Evolutionary conservation across 2,888 invertebrate species (phyloP).

Genomic region (Mystacides longicornis): DNA sequence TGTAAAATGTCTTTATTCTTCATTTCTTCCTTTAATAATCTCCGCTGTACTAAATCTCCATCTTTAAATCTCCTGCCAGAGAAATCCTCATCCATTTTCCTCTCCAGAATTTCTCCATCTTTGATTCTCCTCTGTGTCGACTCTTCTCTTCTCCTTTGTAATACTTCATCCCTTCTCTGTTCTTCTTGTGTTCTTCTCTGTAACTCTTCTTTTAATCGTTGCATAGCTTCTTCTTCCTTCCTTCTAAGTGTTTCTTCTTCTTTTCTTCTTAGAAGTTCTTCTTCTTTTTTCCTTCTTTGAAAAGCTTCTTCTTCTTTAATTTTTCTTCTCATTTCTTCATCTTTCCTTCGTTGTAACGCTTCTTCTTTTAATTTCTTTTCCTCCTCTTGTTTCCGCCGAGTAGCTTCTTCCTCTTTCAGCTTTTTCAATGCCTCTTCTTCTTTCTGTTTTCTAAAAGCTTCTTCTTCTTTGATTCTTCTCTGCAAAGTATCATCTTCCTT

Average conservation of each 20-base stretch:
- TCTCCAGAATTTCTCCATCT: constrained; percentile 24
- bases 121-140: constrained; percentile 24
- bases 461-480: constrained; percentile 32
- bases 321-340: constrained; percentile 24
- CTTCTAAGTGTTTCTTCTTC: constrained; percentile 17
- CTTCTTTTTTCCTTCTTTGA: constrained; percentile 27
- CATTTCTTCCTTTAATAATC: constrained; percentile 16
- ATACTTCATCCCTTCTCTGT: constrained; percentile 17
- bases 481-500: constrained; percentile 31
- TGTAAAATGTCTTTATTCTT: constrained; percentile 16
- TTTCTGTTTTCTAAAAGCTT: constrained; percentile 33
- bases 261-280: constrained; percentile 22
- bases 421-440: constrained; percentile 15
- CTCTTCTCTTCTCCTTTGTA: constrained; percentile 23
- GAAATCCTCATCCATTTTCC: constrained; percentile 17
- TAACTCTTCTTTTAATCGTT: constrained; percentile 16
- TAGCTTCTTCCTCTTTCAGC: constrained; percentile 22
- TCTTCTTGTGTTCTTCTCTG: constrained; percentile 27
- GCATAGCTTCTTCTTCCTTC: constrained; percentile 22
- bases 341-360: constrained; percentile 25
- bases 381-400: constrained; percentile 21
- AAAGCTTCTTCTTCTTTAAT: constrained; percentile 24
- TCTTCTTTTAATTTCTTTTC: constrained; percentile 19
- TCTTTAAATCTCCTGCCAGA: constrained; percentile 16
- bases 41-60: constrained; percentile 13